These are phyloP conservation scores for Vespertilio murinus DNA, from an alignment of 2,797 vertebrate genomes.

Conservation along the genomic window DNA sequence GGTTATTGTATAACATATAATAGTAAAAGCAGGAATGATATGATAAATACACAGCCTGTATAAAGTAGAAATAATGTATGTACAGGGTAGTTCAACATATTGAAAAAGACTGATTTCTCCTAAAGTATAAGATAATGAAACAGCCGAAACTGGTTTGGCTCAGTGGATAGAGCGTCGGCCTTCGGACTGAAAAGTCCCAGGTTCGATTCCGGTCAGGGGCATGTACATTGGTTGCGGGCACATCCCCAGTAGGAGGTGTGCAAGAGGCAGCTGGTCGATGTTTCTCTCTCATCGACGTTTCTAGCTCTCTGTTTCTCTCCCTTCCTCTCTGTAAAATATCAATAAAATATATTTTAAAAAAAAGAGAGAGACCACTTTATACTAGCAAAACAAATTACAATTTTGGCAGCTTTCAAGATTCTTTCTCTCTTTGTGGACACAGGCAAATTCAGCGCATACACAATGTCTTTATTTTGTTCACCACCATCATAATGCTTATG, in stretches of 20 bases:
- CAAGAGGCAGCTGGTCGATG: too few species aligned
- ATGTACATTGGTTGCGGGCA: too few species aligned
- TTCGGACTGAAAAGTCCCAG: too few species aligned
- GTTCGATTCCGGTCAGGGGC: too few species aligned
- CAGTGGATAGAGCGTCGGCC: too few species aligned
- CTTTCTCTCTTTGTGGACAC: too few species aligned
- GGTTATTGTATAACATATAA: neutral
- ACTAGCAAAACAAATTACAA: neutral
- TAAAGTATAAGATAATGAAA: neutral
- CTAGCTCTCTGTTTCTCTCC: too few species aligned
- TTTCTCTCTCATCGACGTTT: too few species aligned
- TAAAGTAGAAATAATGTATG: neutral
- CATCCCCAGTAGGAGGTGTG: too few species aligned
- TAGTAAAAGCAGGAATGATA: neutral
- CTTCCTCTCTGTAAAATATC: too few species aligned
- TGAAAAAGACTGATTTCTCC: neutral
- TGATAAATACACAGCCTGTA: neutral
- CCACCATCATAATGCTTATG: neutral
- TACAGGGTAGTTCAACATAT: neutral
- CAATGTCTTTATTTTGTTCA: neutral
- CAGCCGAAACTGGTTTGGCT: too few species aligned
- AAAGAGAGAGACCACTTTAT: neutral
- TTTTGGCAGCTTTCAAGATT: neutral
- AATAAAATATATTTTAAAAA: too few species aligned
- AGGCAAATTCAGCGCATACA: neutral